phyloP scores from a whole-genome alignment of 2,888 invertebrate species.

The Drosophila emarginata region DNA sequence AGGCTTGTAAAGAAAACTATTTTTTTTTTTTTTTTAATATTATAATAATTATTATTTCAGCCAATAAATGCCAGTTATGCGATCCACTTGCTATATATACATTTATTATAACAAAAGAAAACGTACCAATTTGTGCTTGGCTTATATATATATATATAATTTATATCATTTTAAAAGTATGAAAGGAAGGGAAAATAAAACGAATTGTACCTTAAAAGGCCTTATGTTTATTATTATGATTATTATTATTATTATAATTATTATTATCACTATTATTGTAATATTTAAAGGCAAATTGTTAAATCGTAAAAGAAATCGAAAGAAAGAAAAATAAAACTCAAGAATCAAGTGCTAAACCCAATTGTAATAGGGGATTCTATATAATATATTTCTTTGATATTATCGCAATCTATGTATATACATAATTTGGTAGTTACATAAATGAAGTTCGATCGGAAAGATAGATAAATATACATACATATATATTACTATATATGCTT shows the following conservation, averaged over 20 bases:
- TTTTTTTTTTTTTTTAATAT: slow-evolving; percentile 1
- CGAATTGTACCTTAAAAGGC: slow-evolving; percentile 72
- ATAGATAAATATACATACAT: too few relatives aligned
- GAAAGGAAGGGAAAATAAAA: slow-evolving; percentile 27
- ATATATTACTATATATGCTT: too few relatives aligned
- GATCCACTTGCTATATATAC: slow-evolving; percentile 8
- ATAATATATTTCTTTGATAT: too few relatives aligned
- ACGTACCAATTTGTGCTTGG: slow-evolving; percentile 35
- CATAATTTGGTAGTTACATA: too few relatives aligned
- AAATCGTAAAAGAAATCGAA: slow-evolving; percentile 45
- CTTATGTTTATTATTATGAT: slow-evolving; percentile 56
- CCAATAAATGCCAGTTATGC: slow-evolving; percentile 32
- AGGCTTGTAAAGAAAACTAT: not conserved
- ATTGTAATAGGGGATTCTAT: not conserved
- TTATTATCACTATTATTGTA: slow-evolving; percentile 44
- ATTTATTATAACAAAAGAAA: too few relatives aligned
- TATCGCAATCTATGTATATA: too few relatives aligned
- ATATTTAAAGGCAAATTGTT: slow-evolving; percentile 62
- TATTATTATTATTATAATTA: slow-evolving; percentile 35
- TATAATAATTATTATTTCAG: slow-evolving; percentile 7
- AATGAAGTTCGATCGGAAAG: too few relatives aligned
- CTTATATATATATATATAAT: slow-evolving; percentile 26
- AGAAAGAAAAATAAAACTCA: not conserved
- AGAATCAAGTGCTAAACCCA: not conserved
- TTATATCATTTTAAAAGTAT: slow-evolving; percentile 24